Base-by-base conservation (phyloP, 2,888 invertebrate species). In the Acrobasis suavella region DNA sequence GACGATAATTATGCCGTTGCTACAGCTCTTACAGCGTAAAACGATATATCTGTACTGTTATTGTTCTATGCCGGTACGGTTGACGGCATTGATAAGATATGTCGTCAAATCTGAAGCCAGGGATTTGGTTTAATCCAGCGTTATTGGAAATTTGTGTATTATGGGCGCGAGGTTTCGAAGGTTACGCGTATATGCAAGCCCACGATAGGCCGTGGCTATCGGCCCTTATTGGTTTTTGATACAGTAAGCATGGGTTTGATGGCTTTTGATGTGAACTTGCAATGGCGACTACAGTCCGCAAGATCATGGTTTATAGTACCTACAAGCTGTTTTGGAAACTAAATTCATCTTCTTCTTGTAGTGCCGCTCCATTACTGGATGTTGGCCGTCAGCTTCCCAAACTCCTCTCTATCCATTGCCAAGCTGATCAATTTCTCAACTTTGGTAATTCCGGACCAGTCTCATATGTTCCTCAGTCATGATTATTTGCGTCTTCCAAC, bases 21-120 rank as follows among this genome's bases (percentile, higher is more conserved):
- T 32, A 8, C 32, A 32, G 32, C 32, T 32, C 7, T 32, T 7
- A 32, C 32, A 22, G 7, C 32, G 32, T 5, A 22, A 22, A 32
- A 7, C 32, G 32, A 42, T 46, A 46, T 46, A 6, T 81, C 82
- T 82, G 79, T 80, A 83, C 82, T 85, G 78, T 71, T 65, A 67
- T 63, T 56, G 54, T 60, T 71, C 67, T 7, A n/a, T 46, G n/a
- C 46, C 14, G 56, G 56, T 42, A 16, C 55, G 55, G 39, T 56
- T 56, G 56, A 56, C 56, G 37, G 52, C 9, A 17, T 8, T 14
- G 56, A 56, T 56, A 56, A 56, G 56, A 56, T 56, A 56, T 14
- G 38, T 38, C 16, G 56, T 56, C 60, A 60, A 60, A 60, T 60
- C 60, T 60, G 60, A 60, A 52, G 38, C 60, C 51, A 39, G 60